Base-by-base conservation (phyloP, 2,113 vertebrate genomes). In the Hippocampus mohnikei region DNA sequence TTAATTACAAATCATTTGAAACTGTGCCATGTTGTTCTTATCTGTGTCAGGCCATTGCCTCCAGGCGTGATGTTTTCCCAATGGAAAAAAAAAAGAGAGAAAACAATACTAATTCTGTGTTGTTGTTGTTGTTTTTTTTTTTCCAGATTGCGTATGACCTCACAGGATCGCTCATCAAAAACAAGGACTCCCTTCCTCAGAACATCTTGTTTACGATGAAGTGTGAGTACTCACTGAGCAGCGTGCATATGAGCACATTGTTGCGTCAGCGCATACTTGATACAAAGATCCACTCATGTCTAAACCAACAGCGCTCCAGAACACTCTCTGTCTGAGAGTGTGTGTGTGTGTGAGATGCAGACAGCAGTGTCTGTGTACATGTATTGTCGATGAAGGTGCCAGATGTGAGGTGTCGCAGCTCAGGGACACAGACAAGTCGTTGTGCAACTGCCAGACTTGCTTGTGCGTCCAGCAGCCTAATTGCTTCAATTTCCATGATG, bases 131-230 rank as follows among this genome's bases (percentile, higher is more conserved):
- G 29, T 33, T 33, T 84, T 33, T 90, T 27, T 70, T 84, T 42
- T 61, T 86, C 9, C 80, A 98, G 96, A 92, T 98, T 74, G 95
- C 92, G 59, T 98, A 98, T 63, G 94, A 97, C 85, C 92, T 95
- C 80, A 93, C 87, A 48, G 95, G 96, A 82, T 94, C 92, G 0
- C 85, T 94, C 88, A 93, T 93, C 78, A 95, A 93, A 91, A 98
- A 98, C 89, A 98, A 94, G 89, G 96, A 98, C 87, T 90, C 91
- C 60, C 92, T 98, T 79, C 95, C 96, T 61, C 96, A 97, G 91
- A 98, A 94, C 90, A 93, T 98, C 77, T 8, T 95, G 59, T 94
- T 95, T 88, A 92, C 95, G 55, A 95, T 98, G 94, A 98, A 98
- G 93, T 95, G 96, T 98, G 94, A 94, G 95, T 85, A 77, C 72